Evolutionary conservation across 2,113 vertebrate genomes (phyloP), one percentile per base, ranked within the genome.

Genomic region (Trogon melanurus): DNA sequence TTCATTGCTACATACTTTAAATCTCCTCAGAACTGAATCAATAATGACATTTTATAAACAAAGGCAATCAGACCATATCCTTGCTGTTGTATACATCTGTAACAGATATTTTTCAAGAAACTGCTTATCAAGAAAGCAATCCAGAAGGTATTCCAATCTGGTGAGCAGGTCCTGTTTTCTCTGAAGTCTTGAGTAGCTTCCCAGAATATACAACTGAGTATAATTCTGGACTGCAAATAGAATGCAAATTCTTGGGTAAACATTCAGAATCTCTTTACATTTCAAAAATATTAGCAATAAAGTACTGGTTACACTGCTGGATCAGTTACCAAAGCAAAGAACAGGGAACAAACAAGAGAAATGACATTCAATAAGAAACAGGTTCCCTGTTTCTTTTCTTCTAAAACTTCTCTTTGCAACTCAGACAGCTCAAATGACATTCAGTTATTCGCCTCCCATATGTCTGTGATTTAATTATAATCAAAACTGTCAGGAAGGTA

Each of bases 381-480:
- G 84, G 13, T 89, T 93, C 74, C 38, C 48, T 61, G 14, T 83
- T 90, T 73, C 79, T 96, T 84, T 85, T 45, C 70, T 82, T 89
- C 72, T 86, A 85, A 93, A 87, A 93, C 47, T 91, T 79, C 47
- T 91, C 66, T 73, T 96, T 94, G 18, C 26, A 74, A 38, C 69
- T 81, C 57, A 95, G 87, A 89, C 60, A 95, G 83, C 86, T 94
- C 78, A 92, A 96, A 91, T 92, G 91, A 73, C 88, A 97, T 95
- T 97, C 92, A 83, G 79, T 94, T 95, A 96, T 95, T 97, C 0
- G 1, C 57, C 66, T 97, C 92, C 96, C 95, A 94, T 96, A 96
- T 97, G 97, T 85, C 94, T 96, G 45, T 85, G 91, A 92, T 97
- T 98, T 98, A 98, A 98, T 98, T 97, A 96, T 96, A 97, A 96